Conservation (phyloP, 2,888 invertebrate species). For the Drosophila diplacantha region DNA sequence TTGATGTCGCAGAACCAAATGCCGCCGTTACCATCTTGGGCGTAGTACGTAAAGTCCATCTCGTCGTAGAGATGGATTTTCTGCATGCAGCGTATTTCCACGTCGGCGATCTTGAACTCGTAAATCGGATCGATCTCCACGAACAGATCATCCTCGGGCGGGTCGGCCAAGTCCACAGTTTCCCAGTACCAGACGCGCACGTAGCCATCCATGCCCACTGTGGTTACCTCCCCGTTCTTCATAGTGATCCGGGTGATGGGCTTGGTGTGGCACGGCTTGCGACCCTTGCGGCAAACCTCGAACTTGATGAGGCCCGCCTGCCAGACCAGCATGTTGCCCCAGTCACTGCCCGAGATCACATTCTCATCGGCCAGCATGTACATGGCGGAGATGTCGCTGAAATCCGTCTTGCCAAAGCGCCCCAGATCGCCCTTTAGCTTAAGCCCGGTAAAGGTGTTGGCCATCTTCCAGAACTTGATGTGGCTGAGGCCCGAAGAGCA, state of each 20-base stretch:
- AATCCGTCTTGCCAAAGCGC: conserved; percentile 94
- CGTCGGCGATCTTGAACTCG: conserved; percentile 83
- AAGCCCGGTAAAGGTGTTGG: conserved; percentile 91
- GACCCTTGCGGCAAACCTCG: conserved; percentile 85
- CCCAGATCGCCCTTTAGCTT: conserved; percentile 93
- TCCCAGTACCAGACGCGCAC: conserved; percentile 94
- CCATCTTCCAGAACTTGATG: conserved; percentile 96
- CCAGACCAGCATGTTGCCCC: conserved; percentile 96
- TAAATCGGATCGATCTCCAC: conserved; percentile 92
- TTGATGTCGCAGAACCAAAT: conserved; percentile 86
- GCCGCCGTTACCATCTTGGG: conserved; percentile 93
- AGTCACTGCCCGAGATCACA: conserved; percentile 90
- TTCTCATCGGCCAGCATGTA: conserved; percentile 93
- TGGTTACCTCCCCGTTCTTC: conserved; percentile 76
- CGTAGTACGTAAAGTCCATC: conserved; percentile 82
- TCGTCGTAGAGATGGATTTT: conserved; percentile 77
- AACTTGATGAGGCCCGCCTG: conserved; percentile 92
- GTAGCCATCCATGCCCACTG: conserved; percentile 85
- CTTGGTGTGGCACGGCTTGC: conserved; percentile 86
- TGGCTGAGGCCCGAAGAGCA: conserved; percentile 88
- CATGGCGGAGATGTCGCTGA: conserved; percentile 90
- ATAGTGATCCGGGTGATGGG: conserved; percentile 80
- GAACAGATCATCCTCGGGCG: conserved; percentile 86
- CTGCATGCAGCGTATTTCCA: conserved; percentile 74
- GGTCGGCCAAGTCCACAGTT: conserved; percentile 91